Evolutionary conservation across 2,797 vertebrate genomes (phyloP), one percentile per base, ranked within the genome.

Genomic region (Epinephelus malabaricus): DNA sequence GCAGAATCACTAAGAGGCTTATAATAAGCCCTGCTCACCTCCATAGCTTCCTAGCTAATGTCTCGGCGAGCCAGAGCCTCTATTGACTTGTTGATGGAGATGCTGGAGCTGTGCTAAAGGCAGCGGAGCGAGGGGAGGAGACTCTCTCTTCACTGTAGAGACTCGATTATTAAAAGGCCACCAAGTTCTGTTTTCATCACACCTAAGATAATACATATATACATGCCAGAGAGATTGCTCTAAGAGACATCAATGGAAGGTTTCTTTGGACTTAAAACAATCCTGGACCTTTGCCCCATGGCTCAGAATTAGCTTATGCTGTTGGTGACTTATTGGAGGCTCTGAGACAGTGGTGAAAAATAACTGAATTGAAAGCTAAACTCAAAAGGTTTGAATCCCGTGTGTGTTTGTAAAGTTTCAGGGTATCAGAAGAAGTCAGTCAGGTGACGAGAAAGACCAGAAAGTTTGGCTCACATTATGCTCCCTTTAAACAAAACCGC

Each of bases 401-500:
- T 55, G 21, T 53, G 17, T 51, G 76, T 81, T 72, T 60, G 69
- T 62, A 38, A 89, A 83, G 86, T 88, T 88, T 58, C 51, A 66
- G 82, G 66, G 68, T 64, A 83, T 86, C 79, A 85, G 72, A 86
- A 85, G 70, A 86, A 86, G 81, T 86, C 79, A 96, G 96, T 97
- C 96, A 97, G 94, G 94, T 96, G 93, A 94, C 93, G 94, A 70
- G 49, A 88, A 15, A 70, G 66, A 81, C 40, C 53, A 54, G 93
- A 96, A 96, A 94, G 95, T 96, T 92, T 96, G 95, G 95, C 96
- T 96, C 76, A 23, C 93, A 94, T 96, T 94, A 94, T 93, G 94
- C 95, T 94, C 92, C 92, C 92, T 94, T 84, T 94, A 97, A 96
- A 98, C 97, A 98, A 98, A 97, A 94, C 96, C 82, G 96, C 97